Evolutionary conservation across 2,888 invertebrate species (phyloP).

Genomic region (Pristionchus fissidentatus): DNA sequence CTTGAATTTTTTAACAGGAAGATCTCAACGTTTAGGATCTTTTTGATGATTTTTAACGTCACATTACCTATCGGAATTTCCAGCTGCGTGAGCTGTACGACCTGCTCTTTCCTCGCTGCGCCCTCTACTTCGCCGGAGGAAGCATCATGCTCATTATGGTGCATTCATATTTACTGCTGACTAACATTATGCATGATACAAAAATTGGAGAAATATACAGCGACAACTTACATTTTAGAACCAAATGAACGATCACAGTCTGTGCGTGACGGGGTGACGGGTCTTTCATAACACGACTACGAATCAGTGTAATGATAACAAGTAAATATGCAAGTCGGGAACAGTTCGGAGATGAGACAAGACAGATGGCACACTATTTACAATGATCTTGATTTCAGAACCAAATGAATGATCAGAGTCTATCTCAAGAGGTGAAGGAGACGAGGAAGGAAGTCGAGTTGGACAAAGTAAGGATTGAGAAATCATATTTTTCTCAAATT

Average conservation of each 20-base stretch:
- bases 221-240: neutral
- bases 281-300: too few species aligned
- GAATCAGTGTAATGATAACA: neutral
- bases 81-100: neutral
- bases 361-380: too few species aligned
- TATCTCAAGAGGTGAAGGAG: neutral
- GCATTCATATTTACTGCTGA: too few species aligned
- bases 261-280: neutral
- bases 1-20: too few species aligned
- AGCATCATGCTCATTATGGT: neutral
- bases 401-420: neutral
- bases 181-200: too few species aligned
- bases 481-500: too few species aligned
- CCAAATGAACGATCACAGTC: too few species aligned
- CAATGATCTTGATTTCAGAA: neutral
- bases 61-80: too few species aligned
- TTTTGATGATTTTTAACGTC: too few species aligned
- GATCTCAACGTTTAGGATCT: too few species aligned
- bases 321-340: neutral
- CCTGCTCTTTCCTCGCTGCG: constrained; percentile 11
- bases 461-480: neutral
- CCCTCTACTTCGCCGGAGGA: neutral
- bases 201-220: too few species aligned
- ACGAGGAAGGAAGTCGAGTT: neutral
- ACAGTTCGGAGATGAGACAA: neutral